These are phyloP conservation scores for Seriola quinqueradiata DNA, from an alignment of 2,113 vertebrate genomes.

Conservation along the genomic window DNA sequence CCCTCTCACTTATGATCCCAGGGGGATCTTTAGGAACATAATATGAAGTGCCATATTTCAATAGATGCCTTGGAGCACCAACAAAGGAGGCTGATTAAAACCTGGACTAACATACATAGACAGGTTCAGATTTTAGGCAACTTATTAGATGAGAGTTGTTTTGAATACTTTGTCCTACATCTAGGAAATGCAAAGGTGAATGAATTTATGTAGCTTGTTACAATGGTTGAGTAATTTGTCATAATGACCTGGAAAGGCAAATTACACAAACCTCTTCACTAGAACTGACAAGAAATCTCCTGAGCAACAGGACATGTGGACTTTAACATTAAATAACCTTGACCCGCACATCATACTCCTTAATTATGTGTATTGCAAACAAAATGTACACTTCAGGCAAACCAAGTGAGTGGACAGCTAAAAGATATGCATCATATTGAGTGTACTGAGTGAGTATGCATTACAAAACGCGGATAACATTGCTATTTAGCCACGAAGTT, in stretches of 20 bases:
- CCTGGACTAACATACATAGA: slow-evolving; percentile 56
- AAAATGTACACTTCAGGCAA: background rate
- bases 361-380: background rate
- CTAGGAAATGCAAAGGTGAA: slow-evolving; percentile 32
- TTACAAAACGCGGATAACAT: background rate
- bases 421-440: background rate
- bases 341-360: background rate
- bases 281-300: slow-evolving; percentile 7
- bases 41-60: slow-evolving; percentile 77
- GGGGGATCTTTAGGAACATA: slow-evolving; percentile 61
- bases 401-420: background rate
- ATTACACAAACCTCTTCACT: slow-evolving; percentile 1
- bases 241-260: slow-evolving; percentile 10
- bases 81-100: slow-evolving; percentile 79
- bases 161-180: slow-evolving; percentile 47
- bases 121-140: slow-evolving; percentile 36
- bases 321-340: background rate
- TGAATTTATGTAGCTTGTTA: slow-evolving; percentile 35
- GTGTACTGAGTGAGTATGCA: background rate
- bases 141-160: slow-evolving; percentile 63
- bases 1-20: slow-evolving; percentile 64
- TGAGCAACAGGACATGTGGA: background rate
- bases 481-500: background rate
- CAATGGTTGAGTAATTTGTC: slow-evolving; percentile 15
- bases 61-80: slow-evolving; percentile 57